Conservation (phyloP, 1,140 invertebrate species). For the Calliopsis andreniformis region DNA sequence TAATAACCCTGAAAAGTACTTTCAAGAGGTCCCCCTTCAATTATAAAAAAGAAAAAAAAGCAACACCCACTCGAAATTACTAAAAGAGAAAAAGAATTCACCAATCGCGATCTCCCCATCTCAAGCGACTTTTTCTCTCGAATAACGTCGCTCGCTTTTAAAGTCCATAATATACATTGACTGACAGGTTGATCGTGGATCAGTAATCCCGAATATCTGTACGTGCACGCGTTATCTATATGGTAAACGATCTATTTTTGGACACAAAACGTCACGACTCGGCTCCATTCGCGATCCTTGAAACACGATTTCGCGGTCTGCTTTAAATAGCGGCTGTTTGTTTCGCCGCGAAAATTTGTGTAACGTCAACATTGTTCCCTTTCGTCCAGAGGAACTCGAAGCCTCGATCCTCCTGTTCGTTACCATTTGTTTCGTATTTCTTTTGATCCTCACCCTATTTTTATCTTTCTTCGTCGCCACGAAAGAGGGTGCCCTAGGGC, state of each 20-base stretch:
- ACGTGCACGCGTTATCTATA: not conserved
- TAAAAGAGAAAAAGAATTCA: too few species aligned
- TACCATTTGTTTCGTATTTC: not conserved
- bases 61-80: too few species aligned
- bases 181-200: too few species aligned
- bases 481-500: too few species aligned
- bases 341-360: not conserved
- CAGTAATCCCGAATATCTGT: not conserved
- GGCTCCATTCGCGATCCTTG: not conserved
- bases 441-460: not conserved
- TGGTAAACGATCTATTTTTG: not conserved
- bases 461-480: not conserved
- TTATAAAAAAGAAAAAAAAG: too few species aligned
- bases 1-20: too few species aligned
- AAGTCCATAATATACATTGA: too few species aligned
- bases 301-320: constrained; percentile 2
- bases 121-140: too few species aligned
- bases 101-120: too few species aligned
- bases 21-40: too few species aligned
- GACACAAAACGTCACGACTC: not conserved
- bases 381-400: not conserved
- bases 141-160: too few species aligned
- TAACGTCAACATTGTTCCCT: not conserved
- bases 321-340: constrained; percentile 23
- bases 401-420: not conserved